Conservation (phyloP, 2,113 vertebrate genomes). For the Garra rufa region DNA sequence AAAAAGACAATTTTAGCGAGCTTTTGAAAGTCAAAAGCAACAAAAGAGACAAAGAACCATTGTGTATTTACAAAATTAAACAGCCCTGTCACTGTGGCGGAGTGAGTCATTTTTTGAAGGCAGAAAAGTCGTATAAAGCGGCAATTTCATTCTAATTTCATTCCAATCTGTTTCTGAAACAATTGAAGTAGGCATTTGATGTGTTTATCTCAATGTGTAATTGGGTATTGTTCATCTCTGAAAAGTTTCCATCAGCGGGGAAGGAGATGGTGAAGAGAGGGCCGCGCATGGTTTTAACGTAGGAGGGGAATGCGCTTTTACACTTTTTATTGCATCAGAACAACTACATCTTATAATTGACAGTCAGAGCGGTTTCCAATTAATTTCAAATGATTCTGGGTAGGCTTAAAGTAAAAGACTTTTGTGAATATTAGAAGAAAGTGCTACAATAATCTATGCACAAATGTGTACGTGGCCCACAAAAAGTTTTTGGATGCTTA, state of each 20-base stretch:
- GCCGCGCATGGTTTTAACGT: constrained; percentile 27
- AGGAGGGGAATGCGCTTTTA: constrained; percentile 15
- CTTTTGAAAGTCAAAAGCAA: constrained; percentile 69
- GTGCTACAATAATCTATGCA: neutral
- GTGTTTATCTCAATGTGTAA: constrained; percentile 68
- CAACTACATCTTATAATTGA: constrained; percentile 36
- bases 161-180: constrained; percentile 74
- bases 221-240: constrained; percentile 63
- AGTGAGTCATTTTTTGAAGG: constrained; percentile 76
- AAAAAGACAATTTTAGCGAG: constrained; percentile 65
- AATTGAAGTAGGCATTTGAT: constrained; percentile 69
- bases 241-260: constrained; percentile 59
- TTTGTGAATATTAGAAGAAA: neutral
- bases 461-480: too few species aligned
- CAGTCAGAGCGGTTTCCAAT: neutral
- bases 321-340: constrained; percentile 41
- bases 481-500: neutral
- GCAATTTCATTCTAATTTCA: constrained; percentile 74
- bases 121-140: constrained; percentile 71
- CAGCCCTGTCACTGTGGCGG: constrained; percentile 73
- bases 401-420: neutral
- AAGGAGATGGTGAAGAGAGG: constrained; percentile 46
- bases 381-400: constrained; percentile 20
- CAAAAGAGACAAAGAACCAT: constrained; percentile 80
- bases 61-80: constrained; percentile 80